A percentile compares a stretch with the other conserved stretches of the same genome.
phyloP scores from a whole-genome alignment of 2,888 invertebrate genomes.

The Sericinus montela region DNA sequence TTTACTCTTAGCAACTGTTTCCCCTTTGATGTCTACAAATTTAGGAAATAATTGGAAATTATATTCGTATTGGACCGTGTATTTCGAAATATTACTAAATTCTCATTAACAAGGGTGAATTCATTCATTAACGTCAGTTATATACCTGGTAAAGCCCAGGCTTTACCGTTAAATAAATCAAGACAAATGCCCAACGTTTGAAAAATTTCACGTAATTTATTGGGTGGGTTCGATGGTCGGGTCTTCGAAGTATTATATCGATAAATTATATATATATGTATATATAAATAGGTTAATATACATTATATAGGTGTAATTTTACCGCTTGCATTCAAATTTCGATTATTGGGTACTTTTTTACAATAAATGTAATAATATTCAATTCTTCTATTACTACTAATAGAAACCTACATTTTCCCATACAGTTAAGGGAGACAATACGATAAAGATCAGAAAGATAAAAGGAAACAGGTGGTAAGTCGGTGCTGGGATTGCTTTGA shows the following conservation, averaged over 20 bases:
- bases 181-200: slow-evolving; percentile 4
- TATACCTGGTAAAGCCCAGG: not conserved
- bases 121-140: slow-evolving; percentile 14
- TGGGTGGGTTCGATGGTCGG: not conserved
- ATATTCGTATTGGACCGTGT: slow-evolving; percentile 4
- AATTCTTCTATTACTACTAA: too few relatives aligned
- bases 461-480: too few relatives aligned
- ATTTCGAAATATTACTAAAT: slow-evolving; percentile 12
- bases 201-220: slow-evolving; percentile 7
- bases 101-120: slow-evolving; percentile 13
- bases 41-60: slow-evolving; percentile 12
- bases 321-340: too few relatives aligned
- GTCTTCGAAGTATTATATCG: too few relatives aligned
- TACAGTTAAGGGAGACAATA: too few relatives aligned
- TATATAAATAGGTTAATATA: too few relatives aligned
- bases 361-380: too few relatives aligned
- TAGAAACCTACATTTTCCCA: too few relatives aligned
- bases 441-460: too few relatives aligned
- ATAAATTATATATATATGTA: not conserved
- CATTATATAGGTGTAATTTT: too few relatives aligned
- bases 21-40: slow-evolving; percentile 4
- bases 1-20: not conserved
- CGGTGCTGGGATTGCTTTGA: too few relatives aligned
- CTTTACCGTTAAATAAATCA: slow-evolving; percentile 13
- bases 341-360: too few relatives aligned